Evolutionary conservation across 2,888 invertebrate species (phyloP), one percentile per base, ranked within the genome.

Genomic region (Philaethria dido): DNA sequence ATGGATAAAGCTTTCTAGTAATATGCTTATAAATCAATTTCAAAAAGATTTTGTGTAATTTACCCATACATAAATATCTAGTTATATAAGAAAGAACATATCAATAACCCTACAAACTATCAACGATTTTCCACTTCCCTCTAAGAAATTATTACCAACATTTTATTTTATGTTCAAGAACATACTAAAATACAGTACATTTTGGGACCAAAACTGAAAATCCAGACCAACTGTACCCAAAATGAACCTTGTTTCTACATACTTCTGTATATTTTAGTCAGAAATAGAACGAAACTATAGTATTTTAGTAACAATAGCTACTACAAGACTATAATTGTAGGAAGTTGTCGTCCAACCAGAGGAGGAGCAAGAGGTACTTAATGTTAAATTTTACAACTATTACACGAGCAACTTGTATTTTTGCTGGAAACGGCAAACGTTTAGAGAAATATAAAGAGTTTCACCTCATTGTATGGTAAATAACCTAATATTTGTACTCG

Each of bases 321-420:
- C 1, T 33, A 18, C n/a, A 50, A 39, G 14, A 20, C 36, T 66
- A 4, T 60, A 22, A 54, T 65, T 69, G 22, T 70, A 76, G 76
- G 72, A 73, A 55, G 62, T 69, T 22, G 72, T 72, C 8, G 62
- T 52, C 16, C 69, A 48, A 63, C 73, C 68, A 0, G 77, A 75
- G 50, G 71, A 70, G 0, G 75, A 73, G 29, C 48, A 62, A 18
- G 78, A 77, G 75, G 78, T 78, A 74, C 45, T 18, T 60, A 20
- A 61, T n/a, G 11, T 25, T 50, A 48, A 57, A 59, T 62, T 39
- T 39, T 54, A 57, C 45, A 33, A 55, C 16, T 57, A 14, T 57
- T 18, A 55, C 47, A 22, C 36, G n/a, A 47, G 22, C 36, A 13
- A 11, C 48, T 22, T 22, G 13, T 25, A 60, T 45, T 45, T 44